Conservation (phyloP, 30 jellyfish, hydroid and myxozoan species). For the Hydractinia echinata region DNA sequence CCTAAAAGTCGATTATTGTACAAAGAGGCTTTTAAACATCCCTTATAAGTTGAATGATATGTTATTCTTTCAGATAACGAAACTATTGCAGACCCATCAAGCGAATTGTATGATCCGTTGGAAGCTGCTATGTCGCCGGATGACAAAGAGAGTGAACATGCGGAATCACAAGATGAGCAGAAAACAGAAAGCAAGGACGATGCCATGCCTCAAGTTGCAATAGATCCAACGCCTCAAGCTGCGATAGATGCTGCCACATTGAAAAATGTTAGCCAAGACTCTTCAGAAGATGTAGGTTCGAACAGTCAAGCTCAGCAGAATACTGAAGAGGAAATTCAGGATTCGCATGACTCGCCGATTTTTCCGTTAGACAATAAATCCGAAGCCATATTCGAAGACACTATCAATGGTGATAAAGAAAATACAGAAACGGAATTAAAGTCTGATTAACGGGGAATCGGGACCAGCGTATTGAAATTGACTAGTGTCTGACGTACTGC, state of each 20-base stretch:
- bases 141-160: neutral
- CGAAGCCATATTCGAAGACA: conserved; percentile 14
- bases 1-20: no score
- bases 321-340: neutral
- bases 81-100: no score
- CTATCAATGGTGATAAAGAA: neutral
- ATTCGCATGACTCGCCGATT: conserved; percentile 8
- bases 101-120: conserved; percentile 3
- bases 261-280: neutral
- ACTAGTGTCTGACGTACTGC: no score
- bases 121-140: conserved; percentile 7
- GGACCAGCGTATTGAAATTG: neutral
- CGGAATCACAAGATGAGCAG: no score
- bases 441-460: neutral
- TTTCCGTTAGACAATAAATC: conserved; percentile 14
- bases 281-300: neutral
- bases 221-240: neutral
- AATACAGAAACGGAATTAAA: neutral
- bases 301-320: neutral
- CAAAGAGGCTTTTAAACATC: no score
- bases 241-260: neutral
- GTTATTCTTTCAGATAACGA: no score
- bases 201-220: neutral
- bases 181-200: no score
- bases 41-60: no score